phyloP scores from a whole-genome alignment of 1,140 invertebrate species.

The Heliconius nattereri region DNA sequence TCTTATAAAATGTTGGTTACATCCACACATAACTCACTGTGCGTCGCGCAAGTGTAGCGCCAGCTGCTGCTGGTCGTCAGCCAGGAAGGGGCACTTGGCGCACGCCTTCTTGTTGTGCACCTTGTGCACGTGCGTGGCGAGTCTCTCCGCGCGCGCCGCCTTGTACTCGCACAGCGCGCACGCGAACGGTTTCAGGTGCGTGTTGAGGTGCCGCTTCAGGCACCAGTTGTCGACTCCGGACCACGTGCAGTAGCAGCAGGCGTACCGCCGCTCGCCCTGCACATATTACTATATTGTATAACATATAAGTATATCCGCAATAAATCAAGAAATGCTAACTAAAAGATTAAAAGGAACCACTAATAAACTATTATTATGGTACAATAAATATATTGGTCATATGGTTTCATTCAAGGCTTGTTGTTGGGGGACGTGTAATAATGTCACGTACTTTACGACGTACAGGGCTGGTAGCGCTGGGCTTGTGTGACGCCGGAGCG shows the following conservation, averaged over 20 bases:
- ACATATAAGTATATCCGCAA: not conserved
- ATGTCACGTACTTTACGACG: conserved; percentile 54
- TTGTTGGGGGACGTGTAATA: not conserved
- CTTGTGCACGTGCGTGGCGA: conserved; percentile 93
- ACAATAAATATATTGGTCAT: no score
- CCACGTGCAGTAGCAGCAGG: conserved; percentile 94
- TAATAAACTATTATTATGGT: no score
- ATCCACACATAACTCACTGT: conserved; percentile 42
- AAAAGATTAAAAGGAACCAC: no score
- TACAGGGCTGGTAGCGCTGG: conserved; percentile 49
- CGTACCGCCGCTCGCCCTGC: conserved; percentile 85
- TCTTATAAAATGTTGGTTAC: not conserved
- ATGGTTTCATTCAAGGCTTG: not conserved
- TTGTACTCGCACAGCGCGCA: conserved; percentile 95
- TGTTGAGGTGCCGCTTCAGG: conserved; percentile 94
- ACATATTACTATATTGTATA: not conserved
- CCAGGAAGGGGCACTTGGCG: conserved; percentile 91
- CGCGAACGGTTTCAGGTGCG: conserved; percentile 94
- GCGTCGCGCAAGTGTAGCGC: conserved; percentile 87
- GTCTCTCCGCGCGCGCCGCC: conserved; percentile 91
- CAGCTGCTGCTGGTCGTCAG: conserved; percentile 89
- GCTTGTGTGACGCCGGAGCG: conserved; percentile 47
- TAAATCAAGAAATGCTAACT: no score
- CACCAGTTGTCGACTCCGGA: conserved; percentile 97
- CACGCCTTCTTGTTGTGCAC: conserved; percentile 95